Evolutionary conservation across 2,797 vertebrate species (phyloP).

Genomic region (Xiphorhynchus erythropygius): DNA sequence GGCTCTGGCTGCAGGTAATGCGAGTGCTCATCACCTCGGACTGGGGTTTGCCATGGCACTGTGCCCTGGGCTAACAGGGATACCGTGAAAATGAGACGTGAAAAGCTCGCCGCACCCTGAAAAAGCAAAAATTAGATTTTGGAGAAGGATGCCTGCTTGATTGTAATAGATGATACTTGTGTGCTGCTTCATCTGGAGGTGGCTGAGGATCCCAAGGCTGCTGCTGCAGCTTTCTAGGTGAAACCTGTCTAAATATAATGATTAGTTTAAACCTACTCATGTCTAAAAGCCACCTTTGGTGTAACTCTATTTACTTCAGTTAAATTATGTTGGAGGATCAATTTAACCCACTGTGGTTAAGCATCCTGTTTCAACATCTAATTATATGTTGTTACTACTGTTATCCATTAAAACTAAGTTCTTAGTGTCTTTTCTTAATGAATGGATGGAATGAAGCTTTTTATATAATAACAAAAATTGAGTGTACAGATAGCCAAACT

Average conservation of each 20-base stretch:
- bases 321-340: conserved; percentile 5
- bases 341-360: conserved; percentile 22
- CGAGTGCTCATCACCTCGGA: not conserved
- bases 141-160: not conserved
- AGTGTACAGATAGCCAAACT: not conserved
- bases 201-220: not conserved
- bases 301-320: conserved; percentile 25
- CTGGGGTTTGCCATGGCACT: not conserved
- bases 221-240: not conserved
- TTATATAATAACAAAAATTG: conserved; percentile 1
- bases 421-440: not conserved
- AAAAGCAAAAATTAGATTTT: not conserved
- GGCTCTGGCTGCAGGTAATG: conserved; percentile 85
- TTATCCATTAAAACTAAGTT: conserved; percentile 31
- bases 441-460: not conserved
- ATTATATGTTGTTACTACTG: not conserved
- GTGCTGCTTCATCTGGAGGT: not conserved
- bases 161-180: not conserved
- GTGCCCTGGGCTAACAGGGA: not conserved
- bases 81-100: not conserved
- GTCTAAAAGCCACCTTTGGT: conserved; percentile 34
- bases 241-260: conserved; percentile 11
- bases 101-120: not conserved
- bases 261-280: conserved; percentile 25
- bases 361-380: conserved; percentile 19